Evolutionary conservation across 2,113 vertebrate species (phyloP).

Genomic region (Jaculus jaculus): DNA sequence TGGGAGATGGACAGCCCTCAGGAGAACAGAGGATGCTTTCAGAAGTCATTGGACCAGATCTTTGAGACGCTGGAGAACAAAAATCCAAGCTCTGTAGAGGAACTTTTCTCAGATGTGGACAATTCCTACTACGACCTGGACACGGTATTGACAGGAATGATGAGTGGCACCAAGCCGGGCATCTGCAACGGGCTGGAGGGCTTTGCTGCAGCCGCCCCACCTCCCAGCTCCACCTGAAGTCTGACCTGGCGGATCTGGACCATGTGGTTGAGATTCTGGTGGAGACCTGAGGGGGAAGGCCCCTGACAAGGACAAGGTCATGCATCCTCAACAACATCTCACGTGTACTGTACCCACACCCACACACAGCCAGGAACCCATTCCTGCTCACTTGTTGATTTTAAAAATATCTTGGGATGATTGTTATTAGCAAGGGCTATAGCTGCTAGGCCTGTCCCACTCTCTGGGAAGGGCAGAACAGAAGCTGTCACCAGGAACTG

Average conservation of each 20-base stretch:
- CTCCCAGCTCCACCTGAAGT: slow-evolving; percentile 91
- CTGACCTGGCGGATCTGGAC: slow-evolving; percentile 96
- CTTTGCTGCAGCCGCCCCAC: slow-evolving; percentile 86
- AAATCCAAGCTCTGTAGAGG: slow-evolving; percentile 89
- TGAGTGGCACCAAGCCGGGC: slow-evolving; percentile 90
- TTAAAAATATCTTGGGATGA: slow-evolving; percentile 23
- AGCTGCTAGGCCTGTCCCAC: not conserved
- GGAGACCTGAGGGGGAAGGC: slow-evolving; percentile 89
- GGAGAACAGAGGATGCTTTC: slow-evolving; percentile 86
- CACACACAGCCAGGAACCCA: not conserved
- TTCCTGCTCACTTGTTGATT: not conserved
- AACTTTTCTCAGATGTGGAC: slow-evolving; percentile 95
- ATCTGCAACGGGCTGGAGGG: slow-evolving; percentile 92
- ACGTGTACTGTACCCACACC: not conserved
- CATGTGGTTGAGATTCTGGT: slow-evolving; percentile 99
- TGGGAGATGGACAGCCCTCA: slow-evolving; percentile 89
- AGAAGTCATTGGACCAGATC: slow-evolving; percentile 93
- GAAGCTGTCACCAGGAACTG: not conserved
- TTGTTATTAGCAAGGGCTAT: not conserved
- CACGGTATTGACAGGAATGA: slow-evolving; percentile 95
- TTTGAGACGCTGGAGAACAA: slow-evolving; percentile 96
- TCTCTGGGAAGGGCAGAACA: not conserved
- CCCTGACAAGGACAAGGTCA: not conserved
- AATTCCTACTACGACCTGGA: slow-evolving; percentile 96
- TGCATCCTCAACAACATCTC: not conserved